These are phyloP conservation scores for Hetaerina americana DNA, from an alignment of 1,140 invertebrate species.

Conservation along the genomic window DNA sequence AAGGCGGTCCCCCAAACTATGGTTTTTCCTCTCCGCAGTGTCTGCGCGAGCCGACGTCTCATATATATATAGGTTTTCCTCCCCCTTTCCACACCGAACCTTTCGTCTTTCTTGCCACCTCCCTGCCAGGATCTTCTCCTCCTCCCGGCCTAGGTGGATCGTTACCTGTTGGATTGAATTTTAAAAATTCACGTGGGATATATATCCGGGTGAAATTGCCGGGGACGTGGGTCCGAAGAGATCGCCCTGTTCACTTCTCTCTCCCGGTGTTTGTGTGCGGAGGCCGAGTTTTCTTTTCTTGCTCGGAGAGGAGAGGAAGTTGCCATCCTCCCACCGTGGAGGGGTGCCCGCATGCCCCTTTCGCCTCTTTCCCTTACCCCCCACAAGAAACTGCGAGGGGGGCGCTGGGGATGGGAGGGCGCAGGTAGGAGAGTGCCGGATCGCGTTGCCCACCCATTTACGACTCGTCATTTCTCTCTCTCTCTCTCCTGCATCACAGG, in stretches of 20 bases:
- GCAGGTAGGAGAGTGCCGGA: too few species aligned
- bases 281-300: neutral
- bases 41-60: conserved; percentile 29
- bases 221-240: neutral
- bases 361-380: too few species aligned
- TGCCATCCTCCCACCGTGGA: too few species aligned
- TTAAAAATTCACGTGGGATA: neutral
- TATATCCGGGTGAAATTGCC: neutral
- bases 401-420: too few species aligned
- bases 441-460: too few species aligned
- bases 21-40: conserved; percentile 40
- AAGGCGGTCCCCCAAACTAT: conserved; percentile 3
- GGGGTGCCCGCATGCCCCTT: too few species aligned
- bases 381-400: too few species aligned
- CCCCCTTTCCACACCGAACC: conserved; percentile 25
- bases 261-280: neutral
- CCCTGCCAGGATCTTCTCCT: neutral
- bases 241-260: neutral
- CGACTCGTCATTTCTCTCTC: too few species aligned
- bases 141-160: neutral
- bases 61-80: conserved; percentile 27
- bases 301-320: neutral
- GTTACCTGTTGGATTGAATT: neutral
- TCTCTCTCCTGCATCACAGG: too few species aligned
- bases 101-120: conserved; percentile 20